These are phyloP conservation scores for Capricornis sumatraensis DNA, from an alignment of 2,113 vertebrate genomes.

Conservation along the genomic window DNA sequence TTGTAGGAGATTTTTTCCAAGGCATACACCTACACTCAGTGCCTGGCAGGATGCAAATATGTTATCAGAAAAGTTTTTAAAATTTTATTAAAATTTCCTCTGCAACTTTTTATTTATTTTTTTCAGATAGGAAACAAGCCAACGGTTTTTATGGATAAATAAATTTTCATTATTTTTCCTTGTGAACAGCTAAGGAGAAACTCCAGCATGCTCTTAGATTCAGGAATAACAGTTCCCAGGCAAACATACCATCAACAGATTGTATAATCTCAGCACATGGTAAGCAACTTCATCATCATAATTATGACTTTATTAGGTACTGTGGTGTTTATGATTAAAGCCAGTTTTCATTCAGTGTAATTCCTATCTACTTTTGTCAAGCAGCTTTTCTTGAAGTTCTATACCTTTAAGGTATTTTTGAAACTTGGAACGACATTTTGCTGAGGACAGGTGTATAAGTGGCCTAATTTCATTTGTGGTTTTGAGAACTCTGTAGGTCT, in stretches of 20 bases:
- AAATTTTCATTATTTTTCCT: not conserved
- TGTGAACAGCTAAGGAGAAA: not conserved
- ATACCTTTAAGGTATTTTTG: not conserved
- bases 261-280: not conserved
- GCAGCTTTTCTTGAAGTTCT: not conserved
- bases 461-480: not conserved
- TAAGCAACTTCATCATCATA: not conserved
- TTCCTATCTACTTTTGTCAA: not conserved
- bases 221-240: not conserved
- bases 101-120: not conserved
- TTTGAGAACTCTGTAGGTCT: not conserved
- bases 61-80: not conserved
- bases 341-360: not conserved
- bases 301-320: not conserved
- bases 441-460: not conserved
- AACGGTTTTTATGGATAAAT: not conserved
- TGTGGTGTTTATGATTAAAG: not conserved
- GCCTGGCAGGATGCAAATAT: not conserved
- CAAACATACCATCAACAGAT: fast-evolving
- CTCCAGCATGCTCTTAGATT: not conserved
- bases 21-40: not conserved
- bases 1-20: not conserved
- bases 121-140: not conserved
- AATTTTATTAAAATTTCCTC: not conserved
- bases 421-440: not conserved